Evolutionary conservation across 2,888 invertebrate genomes (phyloP).

Genomic region (Rhorus exstirpatorius): DNA sequence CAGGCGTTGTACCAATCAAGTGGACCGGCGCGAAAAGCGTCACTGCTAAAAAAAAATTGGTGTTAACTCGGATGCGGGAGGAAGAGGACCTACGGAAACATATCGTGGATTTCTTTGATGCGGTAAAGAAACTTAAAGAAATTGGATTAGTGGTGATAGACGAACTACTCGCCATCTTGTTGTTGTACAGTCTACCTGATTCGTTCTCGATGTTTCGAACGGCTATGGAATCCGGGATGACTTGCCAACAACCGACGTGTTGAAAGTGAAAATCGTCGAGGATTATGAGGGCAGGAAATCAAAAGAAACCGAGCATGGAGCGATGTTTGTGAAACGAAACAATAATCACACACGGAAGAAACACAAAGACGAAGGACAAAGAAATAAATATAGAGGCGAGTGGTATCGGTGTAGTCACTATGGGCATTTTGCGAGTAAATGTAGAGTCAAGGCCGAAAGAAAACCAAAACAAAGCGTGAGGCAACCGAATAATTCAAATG

Average conservation of each 20-base stretch:
- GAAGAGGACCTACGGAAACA: conserved; percentile 64
- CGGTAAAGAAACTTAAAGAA: conserved; percentile 62
- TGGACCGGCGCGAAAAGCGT: conserved; percentile 66
- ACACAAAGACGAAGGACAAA: conserved; percentile 11
- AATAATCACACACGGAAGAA: background rate
- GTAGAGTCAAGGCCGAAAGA: conserved; percentile 11
- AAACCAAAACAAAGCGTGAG: conserved; percentile 33
- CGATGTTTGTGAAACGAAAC: conserved; percentile 21
- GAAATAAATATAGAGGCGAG: conserved; percentile 4
- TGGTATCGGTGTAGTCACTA: conserved; percentile 26
- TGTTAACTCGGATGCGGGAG: conserved; percentile 59
- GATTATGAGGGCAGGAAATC: conserved; percentile 45
- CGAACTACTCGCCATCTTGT: conserved; percentile 58
- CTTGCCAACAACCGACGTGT: conserved; percentile 23
- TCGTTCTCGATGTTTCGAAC: conserved; percentile 48
- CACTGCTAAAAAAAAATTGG: conserved; percentile 59
- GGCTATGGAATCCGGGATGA: conserved; percentile 55
- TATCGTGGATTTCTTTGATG: conserved; percentile 56
- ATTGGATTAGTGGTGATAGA: conserved; percentile 53
- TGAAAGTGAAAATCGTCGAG: conserved; percentile 60
- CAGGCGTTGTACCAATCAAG: conserved; percentile 56
- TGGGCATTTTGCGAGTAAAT: conserved; percentile 23
- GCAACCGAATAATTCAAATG: conserved; percentile 1
- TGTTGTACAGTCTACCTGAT: conserved; percentile 50
- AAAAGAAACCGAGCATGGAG: too few relatives aligned